Base-by-base conservation (phyloP, 2,113 vertebrate genomes). In the Larimichthys polyactis region DNA sequence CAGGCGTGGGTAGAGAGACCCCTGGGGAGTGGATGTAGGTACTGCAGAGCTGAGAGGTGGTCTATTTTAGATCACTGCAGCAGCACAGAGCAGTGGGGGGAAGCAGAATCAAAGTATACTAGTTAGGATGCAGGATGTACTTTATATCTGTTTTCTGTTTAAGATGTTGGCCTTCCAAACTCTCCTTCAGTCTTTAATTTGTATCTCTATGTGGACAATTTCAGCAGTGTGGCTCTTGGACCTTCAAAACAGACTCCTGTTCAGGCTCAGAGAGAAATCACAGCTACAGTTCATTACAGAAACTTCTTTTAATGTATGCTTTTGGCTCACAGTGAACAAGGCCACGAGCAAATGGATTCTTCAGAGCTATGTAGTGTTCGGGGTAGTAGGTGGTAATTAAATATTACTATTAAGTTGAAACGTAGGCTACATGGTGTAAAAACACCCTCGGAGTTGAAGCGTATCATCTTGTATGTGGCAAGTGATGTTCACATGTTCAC, bases 31-130 rank as follows among this genome's bases (percentile, higher is more conserved):
- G 62, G 65, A 82, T 71, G 60, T 67, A 81, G 89, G 92, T 92
- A 93, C 84, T 93, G 91, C 92, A 90, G 83, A 88, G 75, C 62
- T 36, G 75, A 82, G 82, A 82, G 86, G 63, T 74, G 73, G 75
- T 90, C 86, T 91, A 88, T 89, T 92, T 92, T 88, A 74, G 86
- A 85, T 85, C 87, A 74, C 81, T 91, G 88, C 89, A 66, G 90
- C 84, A 87, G 70, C 78, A 85, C 54, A 60, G 58, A 82, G 74
- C 48, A 70, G 65, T n/a, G n/a, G 57, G 75, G 75, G 52, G 29
- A 24, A 24, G 65, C 20, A 10, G 60, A 78, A 86, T 76, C 79
- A 72, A 71, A 81, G 71, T 54, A 12, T 7, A 67, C 68, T 72
- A 77, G 70, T 77, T 78, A 84, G 59, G 52, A 69, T 75, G 83